Evolutionary conservation across 2,888 invertebrate species (phyloP).

Genomic region (Thereva nobilitata): DNA sequence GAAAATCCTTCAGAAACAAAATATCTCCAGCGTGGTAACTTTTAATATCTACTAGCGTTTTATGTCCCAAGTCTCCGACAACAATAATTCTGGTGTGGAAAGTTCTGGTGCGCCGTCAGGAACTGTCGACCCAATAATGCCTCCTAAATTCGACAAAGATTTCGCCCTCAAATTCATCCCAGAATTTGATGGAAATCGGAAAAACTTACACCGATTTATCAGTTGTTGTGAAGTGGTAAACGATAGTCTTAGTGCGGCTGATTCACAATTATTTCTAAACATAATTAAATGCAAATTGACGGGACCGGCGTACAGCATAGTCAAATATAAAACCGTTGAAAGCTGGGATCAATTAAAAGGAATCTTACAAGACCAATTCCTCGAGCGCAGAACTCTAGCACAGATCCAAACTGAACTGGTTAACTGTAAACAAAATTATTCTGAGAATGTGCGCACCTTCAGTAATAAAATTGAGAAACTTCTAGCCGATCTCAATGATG

Average conservation of each 20-base stretch:
- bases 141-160: neutral
- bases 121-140: no score
- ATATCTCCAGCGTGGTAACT: no score
- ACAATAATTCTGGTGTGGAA: no score
- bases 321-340: neutral
- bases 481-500: no score
- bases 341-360: neutral
- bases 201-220: slow-evolving; percentile 5
- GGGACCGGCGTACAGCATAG: neutral
- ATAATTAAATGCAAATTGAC: slow-evolving; percentile 9
- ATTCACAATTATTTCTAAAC: neutral
- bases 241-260: neutral
- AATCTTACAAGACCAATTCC: slow-evolving; percentile 1
- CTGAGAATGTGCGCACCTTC: no score
- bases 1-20: no score
- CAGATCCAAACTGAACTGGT: slow-evolving; percentile 10
- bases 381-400: neutral
- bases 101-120: no score
- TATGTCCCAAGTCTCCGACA: no score
- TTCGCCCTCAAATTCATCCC: slow-evolving; percentile 13
- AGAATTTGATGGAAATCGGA: slow-evolving; percentile 3
- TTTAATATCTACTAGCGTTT: no score
- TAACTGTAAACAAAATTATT: neutral
- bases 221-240: neutral
- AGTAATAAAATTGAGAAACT: no score